phyloP scores from a whole-genome alignment of 1,140 invertebrate genomes.

The Brachionus sp. region DNA sequence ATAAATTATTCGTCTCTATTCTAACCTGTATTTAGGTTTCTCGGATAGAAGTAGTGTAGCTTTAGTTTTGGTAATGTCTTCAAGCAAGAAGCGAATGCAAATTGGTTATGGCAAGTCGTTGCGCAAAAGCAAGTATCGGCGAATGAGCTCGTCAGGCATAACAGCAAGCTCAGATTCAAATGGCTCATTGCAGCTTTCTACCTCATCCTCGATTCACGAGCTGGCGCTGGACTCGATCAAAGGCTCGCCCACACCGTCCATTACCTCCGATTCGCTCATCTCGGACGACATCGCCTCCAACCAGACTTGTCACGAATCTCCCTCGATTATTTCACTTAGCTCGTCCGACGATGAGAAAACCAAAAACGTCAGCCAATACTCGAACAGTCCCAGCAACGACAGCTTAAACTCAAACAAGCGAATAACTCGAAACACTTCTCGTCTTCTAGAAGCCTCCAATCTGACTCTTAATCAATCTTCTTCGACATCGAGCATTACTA shows the following conservation, averaged over 20 bases:
- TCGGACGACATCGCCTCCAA: not conserved
- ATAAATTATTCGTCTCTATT: conserved; percentile 24
- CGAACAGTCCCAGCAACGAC: not conserved
- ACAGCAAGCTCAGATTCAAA: not conserved
- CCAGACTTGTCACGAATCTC: not conserved
- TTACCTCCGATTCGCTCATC: not conserved
- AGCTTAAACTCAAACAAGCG: conserved; percentile 11
- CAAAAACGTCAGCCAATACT: not conserved
- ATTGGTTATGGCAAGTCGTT: not conserved
- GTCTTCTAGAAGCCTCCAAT: not conserved
- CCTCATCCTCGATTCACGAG: not conserved
- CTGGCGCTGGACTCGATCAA: not conserved
- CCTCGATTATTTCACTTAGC: not conserved
- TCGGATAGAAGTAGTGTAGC: not conserved
- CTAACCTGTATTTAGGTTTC: not conserved
- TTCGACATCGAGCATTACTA: not conserved
- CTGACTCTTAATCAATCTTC: not conserved
- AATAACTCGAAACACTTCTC: not conserved
- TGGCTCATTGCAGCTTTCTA: not conserved
- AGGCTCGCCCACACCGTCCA: conserved; percentile 3
- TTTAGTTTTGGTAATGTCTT: not conserved
- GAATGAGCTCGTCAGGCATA: not conserved
- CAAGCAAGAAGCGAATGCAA: not conserved
- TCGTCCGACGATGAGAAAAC: not conserved
- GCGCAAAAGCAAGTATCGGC: not conserved